Conservation (phyloP, 1,140 invertebrate genomes). For the Papilio machaon region DNA sequence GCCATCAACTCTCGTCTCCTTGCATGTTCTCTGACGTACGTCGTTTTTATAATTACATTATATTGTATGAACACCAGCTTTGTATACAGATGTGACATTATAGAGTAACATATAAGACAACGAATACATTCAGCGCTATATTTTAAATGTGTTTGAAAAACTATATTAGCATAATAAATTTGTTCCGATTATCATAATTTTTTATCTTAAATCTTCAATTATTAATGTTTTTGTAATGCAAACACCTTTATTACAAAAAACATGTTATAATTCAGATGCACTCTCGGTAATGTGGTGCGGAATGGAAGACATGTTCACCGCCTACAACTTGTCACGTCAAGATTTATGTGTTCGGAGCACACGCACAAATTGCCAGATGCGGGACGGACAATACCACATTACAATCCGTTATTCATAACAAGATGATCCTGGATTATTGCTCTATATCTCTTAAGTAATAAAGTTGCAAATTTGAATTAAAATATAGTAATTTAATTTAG, state of each 20-base stretch:
- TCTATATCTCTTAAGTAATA: not conserved
- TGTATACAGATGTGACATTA: slow-evolving; percentile 6
- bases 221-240: too few relatives aligned
- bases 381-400: slow-evolving; percentile 16
- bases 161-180: not conserved
- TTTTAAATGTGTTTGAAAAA: not conserved
- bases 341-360: slow-evolving; percentile 70
- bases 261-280: slow-evolving; percentile 8
- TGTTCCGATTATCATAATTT: too few relatives aligned
- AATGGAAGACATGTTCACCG: slow-evolving; percentile 74
- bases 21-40: slow-evolving; percentile 56
- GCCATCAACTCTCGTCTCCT: slow-evolving; percentile 58
- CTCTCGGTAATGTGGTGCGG: slow-evolving; percentile 51
- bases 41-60: slow-evolving; percentile 52
- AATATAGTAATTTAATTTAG: not conserved
- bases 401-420: slow-evolving; percentile 36
- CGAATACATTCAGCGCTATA: too few relatives aligned
- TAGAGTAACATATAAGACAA: too few relatives aligned
- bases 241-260: not conserved
- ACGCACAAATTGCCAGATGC: slow-evolving; percentile 71
- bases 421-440: not conserved
- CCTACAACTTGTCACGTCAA: slow-evolving; percentile 71
- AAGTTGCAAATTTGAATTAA: not conserved
- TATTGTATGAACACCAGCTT: slow-evolving; percentile 48
- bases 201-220: not conserved